Conservation (phyloP, 2,797 vertebrate species). For the Threskiornis aethiopicus region DNA sequence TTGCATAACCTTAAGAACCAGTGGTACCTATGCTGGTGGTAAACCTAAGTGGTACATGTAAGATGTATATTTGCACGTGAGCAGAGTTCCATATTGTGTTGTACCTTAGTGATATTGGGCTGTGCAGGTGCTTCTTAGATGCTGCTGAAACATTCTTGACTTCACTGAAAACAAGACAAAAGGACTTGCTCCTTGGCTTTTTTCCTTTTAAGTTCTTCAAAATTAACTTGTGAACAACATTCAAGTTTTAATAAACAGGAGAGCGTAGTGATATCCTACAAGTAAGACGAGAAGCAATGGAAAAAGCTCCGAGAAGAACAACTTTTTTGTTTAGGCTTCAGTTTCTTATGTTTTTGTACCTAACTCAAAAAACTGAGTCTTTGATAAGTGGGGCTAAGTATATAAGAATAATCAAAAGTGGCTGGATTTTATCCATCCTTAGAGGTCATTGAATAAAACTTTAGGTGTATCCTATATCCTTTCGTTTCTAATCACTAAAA, state of each 20-base stretch:
- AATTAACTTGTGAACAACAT: neutral
- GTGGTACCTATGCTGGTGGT: neutral
- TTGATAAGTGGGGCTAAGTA: neutral
- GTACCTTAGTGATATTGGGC: neutral
- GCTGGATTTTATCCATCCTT: neutral
- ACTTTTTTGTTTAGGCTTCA: neutral
- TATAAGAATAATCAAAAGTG: neutral
- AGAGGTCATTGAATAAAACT: neutral
- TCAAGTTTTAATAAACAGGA: neutral
- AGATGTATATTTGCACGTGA: neutral
- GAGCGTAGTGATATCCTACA: neutral
- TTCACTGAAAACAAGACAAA: neutral
- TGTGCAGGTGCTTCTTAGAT: neutral
- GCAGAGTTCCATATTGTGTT: neutral
- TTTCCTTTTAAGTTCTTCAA: neutral
- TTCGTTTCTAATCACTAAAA: neutral
- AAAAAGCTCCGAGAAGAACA: neutral
- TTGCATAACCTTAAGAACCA: neutral
- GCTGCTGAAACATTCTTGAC: neutral
- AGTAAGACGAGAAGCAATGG: neutral
- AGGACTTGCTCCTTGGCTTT: neutral
- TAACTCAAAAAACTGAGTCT: neutral
- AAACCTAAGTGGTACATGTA: neutral
- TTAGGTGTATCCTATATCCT: neutral
- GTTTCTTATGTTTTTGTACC: neutral